A percentile compares a stretch with the other conserved stretches of the same genome.
phyloP scores from a whole-genome alignment of 2,113 vertebrate species.

The Pelusios castaneus region DNA sequence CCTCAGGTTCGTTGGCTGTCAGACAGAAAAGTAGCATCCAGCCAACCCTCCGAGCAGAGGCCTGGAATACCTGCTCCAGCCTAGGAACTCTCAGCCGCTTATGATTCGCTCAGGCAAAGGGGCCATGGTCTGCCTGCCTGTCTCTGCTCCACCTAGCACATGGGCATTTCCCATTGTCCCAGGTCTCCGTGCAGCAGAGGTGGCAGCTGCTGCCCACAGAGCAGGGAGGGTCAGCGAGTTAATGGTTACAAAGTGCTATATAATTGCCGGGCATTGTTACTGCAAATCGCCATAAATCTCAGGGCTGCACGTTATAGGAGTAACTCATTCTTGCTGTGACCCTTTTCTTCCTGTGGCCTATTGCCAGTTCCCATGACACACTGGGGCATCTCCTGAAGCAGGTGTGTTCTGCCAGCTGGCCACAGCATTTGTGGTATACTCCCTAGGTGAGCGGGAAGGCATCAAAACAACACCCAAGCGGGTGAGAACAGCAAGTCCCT shows the following conservation, averaged over 20 bases:
- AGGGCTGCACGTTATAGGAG: background rate
- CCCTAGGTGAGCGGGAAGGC: background rate
- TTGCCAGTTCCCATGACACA: background rate
- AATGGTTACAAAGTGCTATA: background rate
- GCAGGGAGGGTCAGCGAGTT: background rate
- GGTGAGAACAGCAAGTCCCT: background rate
- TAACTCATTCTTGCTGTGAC: background rate
- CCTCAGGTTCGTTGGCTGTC: background rate
- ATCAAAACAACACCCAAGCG: background rate
- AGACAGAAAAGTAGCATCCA: background rate
- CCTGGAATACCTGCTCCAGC: too few relatives aligned
- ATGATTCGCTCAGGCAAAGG: too few relatives aligned
- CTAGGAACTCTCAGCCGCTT: too few relatives aligned
- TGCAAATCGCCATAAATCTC: background rate
- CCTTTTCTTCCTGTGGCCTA: background rate
- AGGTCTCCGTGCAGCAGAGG: background rate
- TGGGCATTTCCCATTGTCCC: background rate
- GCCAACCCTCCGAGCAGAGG: background rate
- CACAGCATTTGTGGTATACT: fast-evolving
- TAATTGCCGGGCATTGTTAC: background rate
- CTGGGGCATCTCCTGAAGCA: background rate
- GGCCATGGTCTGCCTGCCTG: background rate
- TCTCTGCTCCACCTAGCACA: background rate
- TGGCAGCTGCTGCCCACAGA: background rate
- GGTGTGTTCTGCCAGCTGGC: background rate